phyloP scores from a whole-genome alignment of 2,888 invertebrate genomes.

The Gastracanthus pulcherrimus region DNA sequence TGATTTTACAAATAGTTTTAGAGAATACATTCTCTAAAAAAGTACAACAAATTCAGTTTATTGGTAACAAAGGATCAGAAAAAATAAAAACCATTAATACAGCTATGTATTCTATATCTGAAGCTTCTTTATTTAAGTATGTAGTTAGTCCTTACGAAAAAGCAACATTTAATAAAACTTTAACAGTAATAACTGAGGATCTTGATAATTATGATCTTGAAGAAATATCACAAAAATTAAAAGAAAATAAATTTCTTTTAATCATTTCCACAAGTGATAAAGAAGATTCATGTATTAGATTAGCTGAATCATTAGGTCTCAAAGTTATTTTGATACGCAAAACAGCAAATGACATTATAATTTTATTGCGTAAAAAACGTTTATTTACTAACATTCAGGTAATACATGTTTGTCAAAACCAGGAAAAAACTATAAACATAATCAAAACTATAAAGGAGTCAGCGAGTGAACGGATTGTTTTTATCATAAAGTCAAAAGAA shows the following conservation, averaged over 20 bases:
- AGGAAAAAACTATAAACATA: constrained; percentile 11
- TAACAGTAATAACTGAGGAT: constrained; percentile 21
- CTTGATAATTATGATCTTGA: background rate
- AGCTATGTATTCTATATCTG: constrained; percentile 13
- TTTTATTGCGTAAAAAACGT: constrained; percentile 36
- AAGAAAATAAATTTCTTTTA: constrained; percentile 41
- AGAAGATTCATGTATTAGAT: background rate
- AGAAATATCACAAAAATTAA: constrained; percentile 9
- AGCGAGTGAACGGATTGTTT: constrained; percentile 34
- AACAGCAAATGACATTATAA: background rate
- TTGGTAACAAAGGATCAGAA: background rate
- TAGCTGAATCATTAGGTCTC: constrained; percentile 3
- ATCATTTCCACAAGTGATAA: background rate
- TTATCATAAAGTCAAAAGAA: constrained; percentile 30
- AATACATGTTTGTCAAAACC: constrained; percentile 14
- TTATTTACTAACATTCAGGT: background rate
- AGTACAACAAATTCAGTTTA: constrained; percentile 27
- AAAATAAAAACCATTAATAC: background rate
- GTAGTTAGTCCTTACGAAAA: background rate
- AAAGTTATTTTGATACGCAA: constrained; percentile 23
- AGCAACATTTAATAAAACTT: constrained; percentile 28
- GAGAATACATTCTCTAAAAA: constrained; percentile 47
- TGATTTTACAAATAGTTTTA: constrained; percentile 36
- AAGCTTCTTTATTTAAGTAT: constrained; percentile 22
- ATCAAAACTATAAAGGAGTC: constrained; percentile 20